Percentiles rank a stretch among this genome's conserved stretches.
Evolutionary conservation across 2,113 vertebrate genomes (phyloP).

Genomic region (Chlorodrepanis virens): DNA sequence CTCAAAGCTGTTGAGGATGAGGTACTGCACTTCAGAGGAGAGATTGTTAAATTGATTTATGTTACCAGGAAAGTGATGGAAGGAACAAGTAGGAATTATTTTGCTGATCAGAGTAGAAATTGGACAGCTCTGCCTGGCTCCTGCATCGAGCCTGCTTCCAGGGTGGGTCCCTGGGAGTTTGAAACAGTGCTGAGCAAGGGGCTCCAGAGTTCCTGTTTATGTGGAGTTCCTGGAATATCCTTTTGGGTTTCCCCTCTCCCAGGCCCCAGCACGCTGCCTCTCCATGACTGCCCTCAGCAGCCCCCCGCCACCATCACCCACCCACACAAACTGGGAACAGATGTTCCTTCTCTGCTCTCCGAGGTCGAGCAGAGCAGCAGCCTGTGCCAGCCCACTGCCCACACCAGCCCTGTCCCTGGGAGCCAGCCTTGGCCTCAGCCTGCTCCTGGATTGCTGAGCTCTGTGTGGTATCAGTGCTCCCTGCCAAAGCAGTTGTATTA

Average conservation of each 20-base stretch:
- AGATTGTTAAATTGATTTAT: neutral
- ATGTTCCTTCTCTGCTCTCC: neutral
- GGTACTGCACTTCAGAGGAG: neutral
- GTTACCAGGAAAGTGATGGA: neutral
- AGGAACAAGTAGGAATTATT: neutral
- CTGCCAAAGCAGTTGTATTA: neutral
- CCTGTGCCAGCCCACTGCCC: neutral
- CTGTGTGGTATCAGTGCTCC: neutral
- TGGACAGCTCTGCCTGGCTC: neutral
- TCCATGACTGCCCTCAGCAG: slow-evolving; percentile 16
- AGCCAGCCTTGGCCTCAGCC: neutral
- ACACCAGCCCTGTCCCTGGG: neutral
- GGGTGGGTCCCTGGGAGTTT: slow-evolving; percentile 14
- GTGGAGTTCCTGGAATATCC: slow-evolving; percentile 28
- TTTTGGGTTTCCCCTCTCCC: slow-evolving; percentile 30
- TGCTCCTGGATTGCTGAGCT: neutral
- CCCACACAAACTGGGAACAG: slow-evolving; percentile 28
- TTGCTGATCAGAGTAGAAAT: neutral
- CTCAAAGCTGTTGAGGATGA: neutral
- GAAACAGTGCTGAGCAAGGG: neutral
- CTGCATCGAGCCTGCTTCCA: neutral
- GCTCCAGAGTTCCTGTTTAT: slow-evolving; percentile 33
- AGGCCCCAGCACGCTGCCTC: slow-evolving; percentile 29
- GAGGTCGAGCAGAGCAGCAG: neutral
- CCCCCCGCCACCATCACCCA: slow-evolving; percentile 7